Evolutionary conservation across 2,113 vertebrate genomes (phyloP).

Genomic region (Ophiodon elongatus): DNA sequence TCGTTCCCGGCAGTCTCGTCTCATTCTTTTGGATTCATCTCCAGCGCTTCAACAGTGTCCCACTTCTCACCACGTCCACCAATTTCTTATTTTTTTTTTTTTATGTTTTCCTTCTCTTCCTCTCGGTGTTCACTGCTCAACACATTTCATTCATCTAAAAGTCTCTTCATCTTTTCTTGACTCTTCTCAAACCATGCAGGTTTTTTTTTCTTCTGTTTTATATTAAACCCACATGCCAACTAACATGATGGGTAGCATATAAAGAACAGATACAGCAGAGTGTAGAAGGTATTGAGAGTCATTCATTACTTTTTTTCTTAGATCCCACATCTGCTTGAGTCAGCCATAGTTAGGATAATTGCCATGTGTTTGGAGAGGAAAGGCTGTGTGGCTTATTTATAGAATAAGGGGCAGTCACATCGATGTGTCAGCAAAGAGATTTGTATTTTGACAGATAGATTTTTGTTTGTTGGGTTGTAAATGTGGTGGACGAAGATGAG

Average conservation of each 20-base stretch:
- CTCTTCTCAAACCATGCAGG: not conserved
- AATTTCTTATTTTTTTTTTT: not conserved
- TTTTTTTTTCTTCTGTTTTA: not conserved
- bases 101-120: not conserved
- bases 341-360: constrained; percentile 21
- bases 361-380: constrained; percentile 1
- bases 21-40: constrained; percentile 17
- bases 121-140: not conserved
- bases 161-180: not conserved
- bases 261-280: constrained; percentile 21
- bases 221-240: not conserved
- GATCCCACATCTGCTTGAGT: constrained; percentile 34
- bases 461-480: not conserved
- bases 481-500: not conserved
- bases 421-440: constrained; percentile 1
- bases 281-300: constrained; percentile 7
- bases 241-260: not conserved
- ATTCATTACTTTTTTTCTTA: constrained; percentile 11
- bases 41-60: not conserved
- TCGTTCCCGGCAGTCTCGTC: not conserved
- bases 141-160: not conserved
- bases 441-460: not conserved
- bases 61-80: not conserved
- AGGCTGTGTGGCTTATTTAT: not conserved
- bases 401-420: not conserved